phyloP scores from a whole-genome alignment of 2,888 invertebrate genomes.

The Platypus cylindrus region DNA sequence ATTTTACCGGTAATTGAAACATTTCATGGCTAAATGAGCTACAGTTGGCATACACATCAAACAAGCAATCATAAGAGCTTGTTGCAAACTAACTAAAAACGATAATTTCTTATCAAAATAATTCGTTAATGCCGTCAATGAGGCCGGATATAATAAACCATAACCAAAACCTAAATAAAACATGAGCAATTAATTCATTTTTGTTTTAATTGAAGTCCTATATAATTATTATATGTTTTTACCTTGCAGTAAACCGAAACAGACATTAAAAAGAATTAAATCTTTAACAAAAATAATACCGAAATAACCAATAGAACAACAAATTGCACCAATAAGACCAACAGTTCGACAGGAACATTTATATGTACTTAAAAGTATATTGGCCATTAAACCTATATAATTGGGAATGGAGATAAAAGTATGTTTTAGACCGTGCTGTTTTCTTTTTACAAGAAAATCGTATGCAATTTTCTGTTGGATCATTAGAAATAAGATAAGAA shows the following conservation, averaged over 20 bases:
- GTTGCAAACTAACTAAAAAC: slow-evolving; percentile 62
- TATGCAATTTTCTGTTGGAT: too few species aligned
- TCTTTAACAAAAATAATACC: slow-evolving; percentile 49
- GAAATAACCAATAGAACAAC: slow-evolving; percentile 50
- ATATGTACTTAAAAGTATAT: slow-evolving; percentile 50
- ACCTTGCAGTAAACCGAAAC: slow-evolving; percentile 54
- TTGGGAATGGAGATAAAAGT: too few species aligned
- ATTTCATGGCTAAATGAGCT: slow-evolving; percentile 45
- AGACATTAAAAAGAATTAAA: slow-evolving; percentile 48
- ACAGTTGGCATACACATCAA: slow-evolving; percentile 55
- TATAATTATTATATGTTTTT: slow-evolving; percentile 27
- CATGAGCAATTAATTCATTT: too few species aligned
- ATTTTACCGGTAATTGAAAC: slow-evolving; percentile 53
- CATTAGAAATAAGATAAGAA: too few species aligned
- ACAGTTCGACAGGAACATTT: slow-evolving; percentile 53
- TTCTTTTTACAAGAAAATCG: too few species aligned
- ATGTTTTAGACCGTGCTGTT: too few species aligned
- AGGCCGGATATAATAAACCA: slow-evolving; percentile 59
- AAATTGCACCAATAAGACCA: slow-evolving; percentile 49
- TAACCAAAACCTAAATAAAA: slow-evolving; percentile 50
- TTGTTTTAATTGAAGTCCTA: slow-evolving; percentile 6
- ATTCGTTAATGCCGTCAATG: slow-evolving; percentile 60
- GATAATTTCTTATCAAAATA: slow-evolving; percentile 58
- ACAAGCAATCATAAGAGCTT: slow-evolving; percentile 54
- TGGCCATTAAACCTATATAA: slow-evolving; percentile 54